Conservation (phyloP, 2,797 vertebrate species). For the Mallotus villosus region DNA sequence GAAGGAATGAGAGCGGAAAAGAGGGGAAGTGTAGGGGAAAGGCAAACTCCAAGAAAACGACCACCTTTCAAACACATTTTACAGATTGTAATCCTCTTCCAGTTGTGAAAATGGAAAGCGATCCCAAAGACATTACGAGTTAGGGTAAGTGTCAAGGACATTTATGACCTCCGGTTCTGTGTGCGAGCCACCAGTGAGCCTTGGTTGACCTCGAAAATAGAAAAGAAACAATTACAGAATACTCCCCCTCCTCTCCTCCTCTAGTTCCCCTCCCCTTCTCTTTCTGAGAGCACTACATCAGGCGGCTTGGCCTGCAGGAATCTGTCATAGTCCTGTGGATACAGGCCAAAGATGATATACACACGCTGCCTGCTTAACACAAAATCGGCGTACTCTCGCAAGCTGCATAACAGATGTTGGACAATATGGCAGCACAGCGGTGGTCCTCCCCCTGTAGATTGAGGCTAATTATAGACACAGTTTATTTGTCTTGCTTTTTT, state of each 20-base stretch:
- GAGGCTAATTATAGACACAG: constrained; percentile 45
- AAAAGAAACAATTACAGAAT: constrained; percentile 20
- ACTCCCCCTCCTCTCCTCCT: constrained; percentile 15
- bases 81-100: constrained; percentile 23
- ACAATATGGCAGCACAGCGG: constrained; percentile 47
- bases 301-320: constrained; percentile 56
- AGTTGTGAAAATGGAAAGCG: constrained; percentile 21
- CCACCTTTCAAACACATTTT: constrained; percentile 45
- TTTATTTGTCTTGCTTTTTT: constrained; percentile 56
- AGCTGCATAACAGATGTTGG: constrained; percentile 78
- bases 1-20: constrained; percentile 13
- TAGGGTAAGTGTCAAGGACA: constrained; percentile 17
- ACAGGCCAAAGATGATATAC: constrained; percentile 69
- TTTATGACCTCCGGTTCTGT: constrained; percentile 38
- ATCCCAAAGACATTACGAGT: constrained; percentile 13
- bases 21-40: constrained; percentile 27
- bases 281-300: constrained; percentile 48
- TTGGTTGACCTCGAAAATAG: constrained; percentile 28
- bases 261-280: constrained; percentile 31
- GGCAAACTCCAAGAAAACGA: constrained; percentile 13
- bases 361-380: constrained; percentile 64
- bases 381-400: constrained; percentile 56
- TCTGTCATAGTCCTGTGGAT: constrained; percentile 62
- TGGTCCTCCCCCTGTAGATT: constrained; percentile 53
- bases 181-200: not conserved